Base-by-base conservation (phyloP, 2,797 vertebrate species). In the Tangara arthus region DNA sequence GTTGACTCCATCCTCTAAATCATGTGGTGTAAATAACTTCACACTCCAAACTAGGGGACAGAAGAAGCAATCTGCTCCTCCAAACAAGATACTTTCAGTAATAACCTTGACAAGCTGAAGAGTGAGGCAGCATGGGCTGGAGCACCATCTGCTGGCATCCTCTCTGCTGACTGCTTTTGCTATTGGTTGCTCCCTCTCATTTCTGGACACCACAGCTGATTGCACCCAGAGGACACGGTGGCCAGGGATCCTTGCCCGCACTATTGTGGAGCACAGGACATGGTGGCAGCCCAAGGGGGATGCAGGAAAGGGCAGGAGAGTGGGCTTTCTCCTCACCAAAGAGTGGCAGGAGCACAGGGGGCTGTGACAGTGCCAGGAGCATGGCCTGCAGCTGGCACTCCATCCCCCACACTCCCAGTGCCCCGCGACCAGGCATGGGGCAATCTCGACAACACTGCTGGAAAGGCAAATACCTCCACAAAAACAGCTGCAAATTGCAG, bases 401-500 rank as follows among this genome's bases (percentile, higher is more conserved):
- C 2, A 1, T 18, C 7, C 19, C 15, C 15, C 32, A 2, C 0
- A 1, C 9, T 64, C 37, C 50, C 46, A 4, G 4, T 13, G 44
- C 39, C 32, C 28, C 0, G 0, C 0, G 0, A 7, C n/a, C 1
- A 10, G 32, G 47, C 27, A 5, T 0, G 0, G 10, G 26, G 22
- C 16, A 59, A 32, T 15, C 41, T 27, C 1, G 0, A 41, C 10
- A 18, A 37, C 1, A 0, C 44, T 19, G 70, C 41, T 37, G n/a
- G 23, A 55, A 49, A 57, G n/a, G 9, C 0, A 0, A 85, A 53
- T 27, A 30, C 5, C 63, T 76, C 52, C 0, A 7, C 66, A 63
- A 50, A 87, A 50, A 0, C 32, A 76, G 34, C 15, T 1, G 6
- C 46, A 32, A 26, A 12, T 28, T 52, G 19, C 41, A 23, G n/a